Evolutionary conservation across 2,797 vertebrate species (phyloP), one percentile per base, ranked within the genome.

Genomic region (Sardinella longiceps): DNA sequence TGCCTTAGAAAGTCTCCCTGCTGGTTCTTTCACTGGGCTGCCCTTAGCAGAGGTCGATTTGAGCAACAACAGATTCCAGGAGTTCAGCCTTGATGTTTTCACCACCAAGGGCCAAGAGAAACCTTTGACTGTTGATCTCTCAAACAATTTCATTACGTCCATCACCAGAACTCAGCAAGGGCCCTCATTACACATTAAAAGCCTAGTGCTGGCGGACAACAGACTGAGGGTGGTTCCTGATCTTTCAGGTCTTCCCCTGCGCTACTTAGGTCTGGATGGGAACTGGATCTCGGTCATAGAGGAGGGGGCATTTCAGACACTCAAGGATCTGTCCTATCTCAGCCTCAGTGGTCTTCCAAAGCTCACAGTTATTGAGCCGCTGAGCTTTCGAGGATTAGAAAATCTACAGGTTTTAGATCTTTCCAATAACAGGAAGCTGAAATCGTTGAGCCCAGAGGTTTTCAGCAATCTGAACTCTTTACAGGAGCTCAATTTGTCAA

Each of bases 401-500:
- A 94, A 94, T 90, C 95, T 99, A 28, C 98, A 98, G 85, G 96
- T 97, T 48, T 92, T 99, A 81, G 97, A 99, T 90, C 94, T 99
- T 23, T 99, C 97, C 0, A 95, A 93, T 90, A 98, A 98, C 89
- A 93, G 90, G 1, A 91, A 91, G 14, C 92, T 99, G 18, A 94
- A 92, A 81, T 93, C 91, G 14, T 89, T 97, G 33, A 93, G 88
- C 46, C 91, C 95, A 0, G 94, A 95, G 7, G 94, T 97, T 0
- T 97, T 98, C 81, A 94, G 90, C 0, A 97, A 96, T 81, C 92
- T 99, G 66, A 91, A 87, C 58, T 96, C 97, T 23, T 90, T 99
- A 82, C 98, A 97, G 83, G 98, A 99, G 90, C 96, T 99, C 87
- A 97, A 97, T 85, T 91, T 99, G 88, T 97, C 97, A 0, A 95